Base-by-base conservation (phyloP, 2,888 invertebrate species). In the Asteroscopus sphinx region DNA sequence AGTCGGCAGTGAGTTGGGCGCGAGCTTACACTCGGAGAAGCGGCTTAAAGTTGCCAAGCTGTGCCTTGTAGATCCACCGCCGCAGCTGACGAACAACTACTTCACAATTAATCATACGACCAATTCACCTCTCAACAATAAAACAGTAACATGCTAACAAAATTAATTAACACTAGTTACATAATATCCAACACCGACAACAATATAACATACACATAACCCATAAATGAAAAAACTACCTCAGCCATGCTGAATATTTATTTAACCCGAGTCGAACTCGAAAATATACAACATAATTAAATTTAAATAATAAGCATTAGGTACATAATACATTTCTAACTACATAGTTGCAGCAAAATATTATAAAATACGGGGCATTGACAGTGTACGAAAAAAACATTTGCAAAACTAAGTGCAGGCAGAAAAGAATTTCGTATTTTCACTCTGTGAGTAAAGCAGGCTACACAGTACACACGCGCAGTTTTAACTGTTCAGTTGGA, bases 221-320 rank as follows among this genome's bases (percentile, higher is more conserved):
- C 63, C 66, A 55, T 44, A 80, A 88, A 85, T 82, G 72, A 88
- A 89, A 80, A 85, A 79, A 83, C 80, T 81, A 82, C 84, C 86
- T 83, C 88, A 90, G 86, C 89, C 86, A 82, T 61, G 87, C 88
- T 88, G 87, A 80, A 73, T 60, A 62, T 89, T 90, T 89, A 88
- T 89, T 88, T 73, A 83, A 83, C 76, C 75, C 79, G 84, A 88
- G 86, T 86, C 73, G 73, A 82, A 89, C 86, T 89, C 86, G 78
- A 82, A 57, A 70, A 73, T 66, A 76, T 61, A 77, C 65, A 65
- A 76, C 57, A 65, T 70, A 62, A 49, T 60, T 40, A 68, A 62
- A 60, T 48, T 62, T 56, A 49, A 53, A 68, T 45, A 45, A 57
- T 21, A 61, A 45, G 39, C 55, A 42, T 46, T 54, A 41, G 21